Evolutionary conservation across 2,797 vertebrate species (phyloP).

Genomic region (Buceros bicornis): DNA sequence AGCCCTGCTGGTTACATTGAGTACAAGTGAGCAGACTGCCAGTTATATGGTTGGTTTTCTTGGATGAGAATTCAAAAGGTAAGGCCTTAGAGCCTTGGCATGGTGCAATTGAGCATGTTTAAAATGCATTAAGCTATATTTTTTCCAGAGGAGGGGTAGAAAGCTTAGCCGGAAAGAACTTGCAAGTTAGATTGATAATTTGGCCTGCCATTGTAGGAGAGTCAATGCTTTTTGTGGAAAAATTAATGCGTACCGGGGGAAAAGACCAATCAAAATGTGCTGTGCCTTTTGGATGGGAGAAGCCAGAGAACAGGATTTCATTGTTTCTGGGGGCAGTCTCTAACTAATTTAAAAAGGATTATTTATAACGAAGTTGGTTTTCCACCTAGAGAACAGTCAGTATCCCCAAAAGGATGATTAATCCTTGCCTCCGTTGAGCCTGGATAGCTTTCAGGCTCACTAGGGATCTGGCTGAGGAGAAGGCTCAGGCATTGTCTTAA

Average conservation of each 20-base stretch:
- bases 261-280: constrained; percentile 13
- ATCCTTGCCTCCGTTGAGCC: constrained; percentile 18
- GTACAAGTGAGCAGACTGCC: neutral
- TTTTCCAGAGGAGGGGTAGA: neutral
- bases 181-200: neutral
- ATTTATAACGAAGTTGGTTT: constrained; percentile 25
- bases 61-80: neutral
- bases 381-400: constrained; percentile 15
- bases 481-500: constrained; percentile 26
- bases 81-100: neutral
- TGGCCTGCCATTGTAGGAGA: neutral
- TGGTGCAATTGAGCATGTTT: neutral
- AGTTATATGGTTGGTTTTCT: neutral
- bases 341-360: constrained; percentile 54
- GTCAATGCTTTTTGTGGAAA: neutral
- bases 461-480: constrained; percentile 47
- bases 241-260: neutral
- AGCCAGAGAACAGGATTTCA: neutral
- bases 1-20: neutral
- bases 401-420: constrained; percentile 54
- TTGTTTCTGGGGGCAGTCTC: constrained; percentile 13
- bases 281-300: constrained; percentile 4
- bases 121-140: neutral
- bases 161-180: neutral
- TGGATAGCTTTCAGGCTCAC: constrained; percentile 44